Conservation (phyloP, 2,113 vertebrate species). For the Colinus virginianus region DNA sequence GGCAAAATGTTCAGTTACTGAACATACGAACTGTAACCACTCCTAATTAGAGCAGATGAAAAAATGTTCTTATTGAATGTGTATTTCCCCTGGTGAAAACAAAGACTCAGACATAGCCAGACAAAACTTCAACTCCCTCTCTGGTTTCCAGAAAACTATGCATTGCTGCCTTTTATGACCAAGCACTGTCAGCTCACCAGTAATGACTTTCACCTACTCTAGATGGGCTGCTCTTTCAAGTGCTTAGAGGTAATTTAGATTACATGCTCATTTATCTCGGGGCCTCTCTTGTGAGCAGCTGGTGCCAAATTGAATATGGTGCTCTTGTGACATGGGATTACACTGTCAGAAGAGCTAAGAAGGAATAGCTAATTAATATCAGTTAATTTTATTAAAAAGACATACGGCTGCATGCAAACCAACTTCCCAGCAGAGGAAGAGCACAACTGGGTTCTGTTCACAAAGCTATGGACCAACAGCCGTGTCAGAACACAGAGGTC, state of each 20-base stretch:
- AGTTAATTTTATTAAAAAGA: conserved; percentile 42
- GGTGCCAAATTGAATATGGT: conserved; percentile 30
- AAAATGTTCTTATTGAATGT: not conserved
- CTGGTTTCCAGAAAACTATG: not conserved
- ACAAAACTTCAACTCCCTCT: not conserved
- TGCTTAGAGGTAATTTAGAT: conserved; percentile 20
- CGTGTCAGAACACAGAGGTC: not conserved
- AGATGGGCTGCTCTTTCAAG: not conserved
- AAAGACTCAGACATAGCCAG: not conserved
- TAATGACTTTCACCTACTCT: not conserved
- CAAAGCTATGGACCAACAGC: not conserved
- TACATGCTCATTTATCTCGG: conserved; percentile 20
- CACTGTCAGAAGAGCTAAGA: conserved; percentile 35
- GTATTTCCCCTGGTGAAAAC: not conserved
- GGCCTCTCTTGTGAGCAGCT: conserved; percentile 7
- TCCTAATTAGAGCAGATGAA: not conserved
- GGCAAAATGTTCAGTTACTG: not conserved
- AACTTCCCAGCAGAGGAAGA: not conserved
- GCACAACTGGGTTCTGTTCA: not conserved
- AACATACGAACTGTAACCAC: not conserved
- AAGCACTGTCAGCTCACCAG: not conserved
- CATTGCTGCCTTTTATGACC: not conserved
- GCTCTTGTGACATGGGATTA: conserved; percentile 40
- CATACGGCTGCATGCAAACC: not conserved
- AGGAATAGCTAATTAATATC: conserved; percentile 52